Percentiles rank a stretch among this genome's conserved stretches.
These are phyloP conservation scores for Apodemus agrarius DNA, from an alignment of 2,797 vertebrate species.

Conservation along the genomic window DNA sequence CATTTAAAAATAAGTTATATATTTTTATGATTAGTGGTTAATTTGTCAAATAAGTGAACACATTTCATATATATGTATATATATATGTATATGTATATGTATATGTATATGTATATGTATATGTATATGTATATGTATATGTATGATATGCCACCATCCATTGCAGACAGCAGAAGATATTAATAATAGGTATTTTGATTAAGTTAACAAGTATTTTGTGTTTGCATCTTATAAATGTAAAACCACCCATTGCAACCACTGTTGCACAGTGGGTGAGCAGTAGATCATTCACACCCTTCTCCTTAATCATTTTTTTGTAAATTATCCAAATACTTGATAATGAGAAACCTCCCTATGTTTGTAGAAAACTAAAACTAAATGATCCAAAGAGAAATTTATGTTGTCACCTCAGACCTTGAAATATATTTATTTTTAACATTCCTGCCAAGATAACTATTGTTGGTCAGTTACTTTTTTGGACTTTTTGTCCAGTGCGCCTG, in stretches of 20 bases:
- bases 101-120: too few relatives aligned
- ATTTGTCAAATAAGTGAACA: neutral
- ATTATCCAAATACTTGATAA: neutral
- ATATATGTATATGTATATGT: neutral
- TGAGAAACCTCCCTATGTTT: neutral
- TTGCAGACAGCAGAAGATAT: neutral
- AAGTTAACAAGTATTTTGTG: neutral
- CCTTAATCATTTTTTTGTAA: neutral
- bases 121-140: too few relatives aligned
- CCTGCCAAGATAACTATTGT: neutral
- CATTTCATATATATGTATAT: neutral
- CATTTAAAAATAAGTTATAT: neutral
- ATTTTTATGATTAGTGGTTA: neutral
- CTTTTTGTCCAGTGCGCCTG: neutral
- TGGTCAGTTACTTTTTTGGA: neutral
- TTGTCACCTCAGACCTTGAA: constrained; percentile 25
- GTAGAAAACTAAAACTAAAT: constrained; percentile 2
- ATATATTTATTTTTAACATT: constrained; percentile 24
- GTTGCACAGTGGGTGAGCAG: neutral
- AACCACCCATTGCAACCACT: neutral
- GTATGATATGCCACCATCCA: neutral
- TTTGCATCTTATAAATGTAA: neutral
- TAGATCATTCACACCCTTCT: neutral
- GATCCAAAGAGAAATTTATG: neutral
- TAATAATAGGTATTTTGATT: neutral